Evolutionary conservation across 92 coral and sea anemone genomes (phyloP), one percentile per base, ranked within the genome.

Genomic region (Heteractis magnifica): DNA sequence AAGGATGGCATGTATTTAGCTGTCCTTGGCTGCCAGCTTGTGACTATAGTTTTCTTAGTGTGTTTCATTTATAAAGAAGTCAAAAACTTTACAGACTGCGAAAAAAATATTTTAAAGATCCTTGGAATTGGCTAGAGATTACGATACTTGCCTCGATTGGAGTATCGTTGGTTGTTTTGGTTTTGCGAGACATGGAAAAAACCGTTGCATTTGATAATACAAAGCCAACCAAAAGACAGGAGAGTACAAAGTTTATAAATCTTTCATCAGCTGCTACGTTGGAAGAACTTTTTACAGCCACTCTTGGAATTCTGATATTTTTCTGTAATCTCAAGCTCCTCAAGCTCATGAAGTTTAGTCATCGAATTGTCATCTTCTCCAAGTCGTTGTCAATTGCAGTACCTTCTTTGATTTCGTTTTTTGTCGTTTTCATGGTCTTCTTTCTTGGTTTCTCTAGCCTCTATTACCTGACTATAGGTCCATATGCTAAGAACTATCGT

Each of bases 121-220:
- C 86, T 6, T 95, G 98, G 98, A 95, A 95, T 59, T 71, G 93
- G 83, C 77, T 95, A 44, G 98, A 95, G 78, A 34, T 94, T n/a
- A 50, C 87, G 1, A 95, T 83, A 70, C 65, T 94, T 59, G 15
- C 71, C n/a, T 81, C 89, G n/a, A 90, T 88, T 16, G 21, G 83
- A 13, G 87, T 90, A 18, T 87, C 90, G 7, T 78, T 91, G 34
- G 86, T 87, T 10, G 88, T 94, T 10, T 84, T 94, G 78, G 49
- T 90, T 1, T 86, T 94, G 75, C 90, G 98, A 12, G 86, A 94
- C 21, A 71, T 41, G 50, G 65, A 86, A 44, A 90, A 95, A n/a
- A 78, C 89, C 4, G 80, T 76, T 18, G 79, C 94, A 4, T 83
- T 95, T 59, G 84, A 85, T 0, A 59, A 76, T 56, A 82, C 91